These are phyloP conservation scores for Sicus ferrugineus DNA, from an alignment of 2,888 invertebrate species.

Conservation along the genomic window DNA sequence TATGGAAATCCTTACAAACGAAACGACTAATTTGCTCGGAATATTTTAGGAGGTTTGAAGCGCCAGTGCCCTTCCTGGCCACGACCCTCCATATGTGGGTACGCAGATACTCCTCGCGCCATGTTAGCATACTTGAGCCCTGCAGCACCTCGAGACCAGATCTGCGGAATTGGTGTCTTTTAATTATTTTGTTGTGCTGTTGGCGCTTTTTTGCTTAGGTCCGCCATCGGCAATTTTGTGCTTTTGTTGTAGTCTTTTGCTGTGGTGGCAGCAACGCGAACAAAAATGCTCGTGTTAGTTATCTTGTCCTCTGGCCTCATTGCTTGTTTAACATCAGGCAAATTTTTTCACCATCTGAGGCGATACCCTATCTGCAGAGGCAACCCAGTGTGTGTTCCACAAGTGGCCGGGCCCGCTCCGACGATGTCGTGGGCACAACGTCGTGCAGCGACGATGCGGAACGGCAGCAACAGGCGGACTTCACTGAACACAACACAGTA, in stretches of 20 bases:
- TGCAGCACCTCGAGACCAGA: background rate
- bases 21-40: too few species aligned
- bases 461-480: slow-evolving; percentile 4
- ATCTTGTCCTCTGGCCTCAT: slow-evolving; percentile 49
- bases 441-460: slow-evolving; percentile 11
- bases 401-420: too few species aligned
- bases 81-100: background rate
- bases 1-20: too few species aligned
- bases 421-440: background rate
- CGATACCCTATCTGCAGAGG: slow-evolving; percentile 44
- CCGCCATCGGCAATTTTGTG: slow-evolving; percentile 6
- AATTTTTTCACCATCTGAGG: slow-evolving; percentile 47
- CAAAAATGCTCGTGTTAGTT: slow-evolving; percentile 46
- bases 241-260: slow-evolving; percentile 2
- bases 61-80: background rate
- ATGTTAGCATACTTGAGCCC: background rate
- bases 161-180: slow-evolving; percentile 10
- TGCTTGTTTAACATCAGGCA: slow-evolving; percentile 48
- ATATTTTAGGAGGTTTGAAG: too few species aligned
- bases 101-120: too few species aligned
- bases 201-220: background rate
- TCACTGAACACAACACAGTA: slow-evolving; percentile 31
- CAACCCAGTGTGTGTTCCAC: slow-evolving; percentile 36
- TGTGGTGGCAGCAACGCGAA: background rate
- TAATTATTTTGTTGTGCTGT: slow-evolving; percentile 26